A percentile compares a stretch with the other conserved stretches of the same genome.
phyloP scores from a whole-genome alignment of 2,888 invertebrate species.

The Siphonodentalium dalli region DNA sequence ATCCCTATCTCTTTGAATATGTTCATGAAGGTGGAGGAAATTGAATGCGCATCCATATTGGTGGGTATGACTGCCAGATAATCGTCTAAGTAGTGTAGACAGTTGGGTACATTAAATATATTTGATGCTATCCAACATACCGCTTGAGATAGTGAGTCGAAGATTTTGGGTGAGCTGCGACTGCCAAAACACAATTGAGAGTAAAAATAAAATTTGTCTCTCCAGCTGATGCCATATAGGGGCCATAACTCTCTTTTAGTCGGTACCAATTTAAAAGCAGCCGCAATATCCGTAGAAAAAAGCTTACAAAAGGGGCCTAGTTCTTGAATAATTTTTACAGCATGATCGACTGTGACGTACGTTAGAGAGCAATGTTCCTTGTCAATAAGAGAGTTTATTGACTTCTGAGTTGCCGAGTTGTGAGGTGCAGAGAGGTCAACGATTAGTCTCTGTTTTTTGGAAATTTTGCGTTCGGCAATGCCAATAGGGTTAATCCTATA shows the following conservation, averaged over 20 bases:
- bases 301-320: conserved; percentile 7
- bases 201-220: conserved; percentile 20
- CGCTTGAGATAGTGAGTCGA: conserved; percentile 19
- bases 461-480: conserved; percentile 26
- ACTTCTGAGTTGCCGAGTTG: conserved; percentile 12
- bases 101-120: conserved; percentile 16
- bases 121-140: conserved; percentile 25
- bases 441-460: conserved; percentile 25
- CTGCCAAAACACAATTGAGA: conserved; percentile 22
- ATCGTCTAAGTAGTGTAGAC: conserved; percentile 27
- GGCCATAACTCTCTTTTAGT: conserved; percentile 18
- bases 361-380: conserved; percentile 23
- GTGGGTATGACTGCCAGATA: conserved; percentile 24
- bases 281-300: conserved; percentile 25
- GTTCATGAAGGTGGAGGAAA: conserved; percentile 17
- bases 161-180: conserved; percentile 23
- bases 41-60: conserved; percentile 10
- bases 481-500: conserved; percentile 28
- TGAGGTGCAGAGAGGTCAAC: conserved; percentile 32
- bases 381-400: conserved; percentile 29
- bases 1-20: conserved; percentile 23
- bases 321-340: conserved; percentile 18
- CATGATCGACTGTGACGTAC: conserved; percentile 32
- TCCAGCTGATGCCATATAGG: conserved; percentile 24
- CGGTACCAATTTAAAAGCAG: conserved; percentile 28